These are phyloP conservation scores for Huso huso DNA, from an alignment of 2,797 vertebrate genomes.

Conservation along the genomic window DNA sequence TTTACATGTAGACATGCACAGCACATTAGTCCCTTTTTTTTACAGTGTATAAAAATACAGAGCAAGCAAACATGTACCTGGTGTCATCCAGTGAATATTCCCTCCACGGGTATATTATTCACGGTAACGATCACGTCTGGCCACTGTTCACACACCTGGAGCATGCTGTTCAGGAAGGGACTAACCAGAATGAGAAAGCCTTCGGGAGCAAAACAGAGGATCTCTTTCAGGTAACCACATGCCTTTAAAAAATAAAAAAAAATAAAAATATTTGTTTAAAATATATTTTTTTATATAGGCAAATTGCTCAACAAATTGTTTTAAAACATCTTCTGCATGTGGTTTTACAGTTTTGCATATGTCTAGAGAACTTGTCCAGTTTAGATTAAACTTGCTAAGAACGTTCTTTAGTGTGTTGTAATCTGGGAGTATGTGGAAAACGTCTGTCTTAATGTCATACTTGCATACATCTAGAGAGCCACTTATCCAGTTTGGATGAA, in stretches of 20 bases:
- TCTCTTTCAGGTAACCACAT: constrained; percentile 52
- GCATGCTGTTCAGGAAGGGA: constrained; percentile 60
- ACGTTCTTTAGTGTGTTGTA: too few species aligned
- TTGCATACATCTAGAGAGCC: too few species aligned
- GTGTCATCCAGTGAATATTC: constrained; percentile 57
- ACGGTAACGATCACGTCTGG: constrained; percentile 62
- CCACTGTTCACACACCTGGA: constrained; percentile 68
- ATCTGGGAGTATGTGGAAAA: too few species aligned
- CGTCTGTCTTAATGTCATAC: too few species aligned
- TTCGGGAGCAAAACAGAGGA: constrained; percentile 44
- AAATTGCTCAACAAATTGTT: too few species aligned
- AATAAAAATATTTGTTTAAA: too few species aligned
- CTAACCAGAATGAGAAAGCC: constrained; percentile 46
- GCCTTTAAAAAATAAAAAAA: neutral
- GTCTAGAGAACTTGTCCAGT: too few species aligned
- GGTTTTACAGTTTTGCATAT: neutral
- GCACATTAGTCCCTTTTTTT: constrained; percentile 13
- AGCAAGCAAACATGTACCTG: constrained; percentile 53
- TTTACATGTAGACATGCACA: constrained; percentile 7
- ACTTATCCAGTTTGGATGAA: too few species aligned
- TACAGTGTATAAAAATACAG: constrained; percentile 67
- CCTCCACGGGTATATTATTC: constrained; percentile 61
- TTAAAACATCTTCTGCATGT: neutral
- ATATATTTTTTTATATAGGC: too few species aligned
- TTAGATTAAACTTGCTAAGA: too few species aligned